These are phyloP conservation scores for Entelurus aequoreus DNA, from an alignment of 2,113 vertebrate species.

Conservation along the genomic window DNA sequence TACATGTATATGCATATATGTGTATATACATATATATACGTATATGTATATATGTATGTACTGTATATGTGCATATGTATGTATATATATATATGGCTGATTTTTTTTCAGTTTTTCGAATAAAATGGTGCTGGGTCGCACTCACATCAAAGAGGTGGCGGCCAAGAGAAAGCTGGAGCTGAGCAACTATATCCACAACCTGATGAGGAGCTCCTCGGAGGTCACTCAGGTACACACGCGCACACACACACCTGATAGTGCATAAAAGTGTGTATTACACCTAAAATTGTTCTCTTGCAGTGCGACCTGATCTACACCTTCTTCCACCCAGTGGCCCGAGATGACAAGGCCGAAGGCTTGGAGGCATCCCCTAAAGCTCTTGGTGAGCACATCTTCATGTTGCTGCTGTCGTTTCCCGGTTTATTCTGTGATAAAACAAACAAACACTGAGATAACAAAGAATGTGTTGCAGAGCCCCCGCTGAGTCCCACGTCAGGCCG, in stretches of 20 bases:
- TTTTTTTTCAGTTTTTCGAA: constrained; percentile 80
- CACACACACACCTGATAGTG: no score
- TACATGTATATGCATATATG: no score
- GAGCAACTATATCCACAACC: constrained; percentile 90
- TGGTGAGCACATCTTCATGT: constrained; percentile 61
- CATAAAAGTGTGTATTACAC: neutral
- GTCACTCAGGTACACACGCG: constrained; percentile 82
- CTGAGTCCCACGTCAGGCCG: constrained; percentile 84
- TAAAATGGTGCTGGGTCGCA: constrained; percentile 94
- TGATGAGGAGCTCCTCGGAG: constrained; percentile 87
- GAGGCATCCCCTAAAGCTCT: constrained; percentile 75
- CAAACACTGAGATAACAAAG: no score
- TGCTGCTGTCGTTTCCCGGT: neutral
- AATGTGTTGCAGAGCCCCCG: constrained; percentile 53
- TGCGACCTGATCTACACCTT: constrained; percentile 98
- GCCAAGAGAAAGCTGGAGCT: constrained; percentile 94
- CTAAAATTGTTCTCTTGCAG: constrained; percentile 54
- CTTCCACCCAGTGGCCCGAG: constrained; percentile 91
- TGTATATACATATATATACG: no score
- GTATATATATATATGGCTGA: no score
- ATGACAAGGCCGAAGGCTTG: constrained; percentile 90
- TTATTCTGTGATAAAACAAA: no score
- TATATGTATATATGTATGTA: no score
- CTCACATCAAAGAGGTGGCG: constrained; percentile 96
- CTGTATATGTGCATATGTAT: no score